These are phyloP conservation scores for Madoqua kirkii DNA, from an alignment of 2,113 vertebrate genomes.

Conservation along the genomic window DNA sequence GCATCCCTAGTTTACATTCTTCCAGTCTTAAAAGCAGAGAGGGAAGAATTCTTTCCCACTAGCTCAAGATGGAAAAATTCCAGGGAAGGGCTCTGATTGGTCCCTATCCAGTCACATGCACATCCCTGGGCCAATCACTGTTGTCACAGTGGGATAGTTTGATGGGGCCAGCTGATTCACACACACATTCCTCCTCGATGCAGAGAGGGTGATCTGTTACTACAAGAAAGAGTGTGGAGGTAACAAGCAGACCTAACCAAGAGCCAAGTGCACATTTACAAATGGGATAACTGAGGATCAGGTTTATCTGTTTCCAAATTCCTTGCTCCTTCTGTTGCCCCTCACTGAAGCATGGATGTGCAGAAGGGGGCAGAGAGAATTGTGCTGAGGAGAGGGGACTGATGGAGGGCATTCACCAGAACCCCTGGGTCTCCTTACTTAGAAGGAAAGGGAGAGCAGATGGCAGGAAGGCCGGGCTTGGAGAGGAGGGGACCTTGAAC, in stretches of 20 bases:
- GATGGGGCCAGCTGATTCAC: neutral
- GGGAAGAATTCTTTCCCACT: neutral
- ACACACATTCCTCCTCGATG: neutral
- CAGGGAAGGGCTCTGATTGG: neutral
- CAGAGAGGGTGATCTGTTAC: neutral
- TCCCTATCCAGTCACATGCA: neutral
- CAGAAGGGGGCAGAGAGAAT: neutral
- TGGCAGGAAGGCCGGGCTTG: neutral
- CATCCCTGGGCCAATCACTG: neutral
- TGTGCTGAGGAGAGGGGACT: neutral
- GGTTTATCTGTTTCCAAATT: neutral
- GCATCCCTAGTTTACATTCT: neutral
- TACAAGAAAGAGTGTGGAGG: neutral
- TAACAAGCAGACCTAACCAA: neutral
- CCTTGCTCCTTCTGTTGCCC: neutral
- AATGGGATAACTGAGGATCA: neutral
- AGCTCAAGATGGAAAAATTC: neutral
- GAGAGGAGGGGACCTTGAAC: neutral
- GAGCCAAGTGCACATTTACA: neutral
- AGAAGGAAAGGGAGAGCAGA: neutral
- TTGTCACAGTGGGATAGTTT: no score
- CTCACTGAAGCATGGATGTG: neutral
- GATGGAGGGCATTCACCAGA: neutral
- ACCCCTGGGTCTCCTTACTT: neutral
- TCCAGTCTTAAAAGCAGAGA: neutral